Percentiles rank a stretch among this genome's conserved stretches.
Conservation (phyloP, 2,888 invertebrate genomes). For the Metopia argyrocephala region DNA sequence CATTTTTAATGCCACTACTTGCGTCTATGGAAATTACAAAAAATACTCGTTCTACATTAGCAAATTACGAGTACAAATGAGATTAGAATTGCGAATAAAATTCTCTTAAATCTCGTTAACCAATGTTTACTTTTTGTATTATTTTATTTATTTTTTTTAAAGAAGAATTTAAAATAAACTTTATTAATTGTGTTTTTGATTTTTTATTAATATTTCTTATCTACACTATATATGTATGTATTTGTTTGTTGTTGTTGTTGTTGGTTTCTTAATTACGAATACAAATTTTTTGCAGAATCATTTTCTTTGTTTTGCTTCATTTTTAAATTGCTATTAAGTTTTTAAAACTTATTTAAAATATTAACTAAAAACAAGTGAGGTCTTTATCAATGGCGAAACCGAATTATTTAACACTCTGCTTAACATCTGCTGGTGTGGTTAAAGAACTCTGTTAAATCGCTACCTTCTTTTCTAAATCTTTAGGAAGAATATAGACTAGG, state of each 20-base stretch:
- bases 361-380: background rate
- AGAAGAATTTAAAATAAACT: background rate
- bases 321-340: background rate
- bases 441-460: no score
- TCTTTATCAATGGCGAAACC: no score
- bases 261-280: background rate
- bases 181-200: background rate
- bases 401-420: no score
- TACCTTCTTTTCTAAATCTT: no score
- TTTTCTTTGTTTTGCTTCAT: conserved; percentile 17
- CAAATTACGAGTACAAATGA: background rate
- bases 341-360: conserved; percentile 11
- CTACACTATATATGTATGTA: no score
- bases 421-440: no score
- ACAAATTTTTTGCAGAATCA: conserved; percentile 15
- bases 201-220: conserved; percentile 23
- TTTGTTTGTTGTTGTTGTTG: background rate
- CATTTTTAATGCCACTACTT: background rate
- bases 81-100: background rate
- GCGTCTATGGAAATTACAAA: background rate
- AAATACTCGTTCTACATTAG: background rate
- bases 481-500: no score
- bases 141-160: background rate
- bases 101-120: background rate
- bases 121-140: background rate